These are phyloP conservation scores for Chiroxiphia lanceolata DNA, from an alignment of 2,797 vertebrate species.

Conservation along the genomic window DNA sequence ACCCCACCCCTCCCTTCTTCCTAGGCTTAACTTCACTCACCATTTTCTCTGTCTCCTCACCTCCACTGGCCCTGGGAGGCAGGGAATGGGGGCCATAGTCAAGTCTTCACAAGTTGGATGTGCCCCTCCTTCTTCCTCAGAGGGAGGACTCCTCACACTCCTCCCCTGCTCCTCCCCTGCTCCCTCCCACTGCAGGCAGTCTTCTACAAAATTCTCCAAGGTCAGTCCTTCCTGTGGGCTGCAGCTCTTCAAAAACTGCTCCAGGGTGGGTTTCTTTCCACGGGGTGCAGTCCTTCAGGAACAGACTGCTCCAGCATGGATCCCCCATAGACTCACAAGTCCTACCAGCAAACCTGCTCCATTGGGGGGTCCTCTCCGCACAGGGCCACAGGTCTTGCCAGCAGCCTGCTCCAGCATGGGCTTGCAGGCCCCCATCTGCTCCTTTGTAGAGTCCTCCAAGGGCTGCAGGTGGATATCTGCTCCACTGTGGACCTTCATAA, in stretches of 20 bases:
- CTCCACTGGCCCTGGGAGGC: too few relatives aligned
- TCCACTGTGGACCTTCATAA: too few relatives aligned
- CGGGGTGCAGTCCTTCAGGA: background rate
- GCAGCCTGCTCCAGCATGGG: background rate
- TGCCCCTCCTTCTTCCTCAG: background rate
- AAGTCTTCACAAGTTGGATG: background rate
- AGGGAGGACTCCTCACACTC: background rate
- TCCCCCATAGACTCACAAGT: background rate
- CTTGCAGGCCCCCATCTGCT: background rate
- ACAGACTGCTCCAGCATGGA: background rate
- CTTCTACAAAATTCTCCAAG: background rate
- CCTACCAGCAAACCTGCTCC: background rate
- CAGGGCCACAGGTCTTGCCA: background rate
- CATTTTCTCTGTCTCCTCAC: background rate
- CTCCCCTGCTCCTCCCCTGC: background rate
- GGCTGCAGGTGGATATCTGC: background rate
- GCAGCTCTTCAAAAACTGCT: background rate
- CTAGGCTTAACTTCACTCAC: background rate
- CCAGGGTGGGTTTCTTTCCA: background rate
- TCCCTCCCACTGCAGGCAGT: too few relatives aligned
- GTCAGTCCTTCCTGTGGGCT: background rate
- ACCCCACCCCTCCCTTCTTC: background rate
- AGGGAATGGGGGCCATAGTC: background rate
- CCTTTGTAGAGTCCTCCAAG: fast-evolving
- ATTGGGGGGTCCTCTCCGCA: background rate